Conservation (phyloP, 2,888 invertebrate genomes). For the Lobophora halterata region DNA sequence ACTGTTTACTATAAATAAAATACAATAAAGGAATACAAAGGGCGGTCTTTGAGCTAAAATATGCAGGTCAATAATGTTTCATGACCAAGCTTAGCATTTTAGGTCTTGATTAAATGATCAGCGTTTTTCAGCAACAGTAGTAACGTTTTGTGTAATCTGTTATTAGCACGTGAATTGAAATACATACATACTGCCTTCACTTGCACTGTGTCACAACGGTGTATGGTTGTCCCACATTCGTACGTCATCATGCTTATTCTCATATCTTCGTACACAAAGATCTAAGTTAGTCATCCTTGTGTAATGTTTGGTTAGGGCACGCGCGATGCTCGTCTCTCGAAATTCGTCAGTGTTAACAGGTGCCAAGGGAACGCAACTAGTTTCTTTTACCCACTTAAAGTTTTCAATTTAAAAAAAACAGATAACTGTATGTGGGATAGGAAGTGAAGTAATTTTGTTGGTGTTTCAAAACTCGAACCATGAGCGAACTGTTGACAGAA, state of each 20-base stretch:
- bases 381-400: no score
- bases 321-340: conserved; percentile 33
- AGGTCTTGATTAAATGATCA: no score
- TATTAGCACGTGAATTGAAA: conserved; percentile 3
- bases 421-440: background rate
- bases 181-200: conserved; percentile 37
- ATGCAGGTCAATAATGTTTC: no score
- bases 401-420: background rate
- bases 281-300: conserved; percentile 54
- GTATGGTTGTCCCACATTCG: conserved; percentile 61
- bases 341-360: conserved; percentile 30
- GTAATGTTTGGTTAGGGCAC: conserved; percentile 42
- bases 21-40: no score
- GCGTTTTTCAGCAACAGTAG: background rate
- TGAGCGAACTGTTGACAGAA: conserved; percentile 51
- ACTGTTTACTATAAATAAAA: no score
- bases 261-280: conserved; percentile 57
- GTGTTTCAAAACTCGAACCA: conserved; percentile 34
- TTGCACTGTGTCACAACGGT: conserved; percentile 45
- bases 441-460: conserved; percentile 1
- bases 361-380: conserved; percentile 31
- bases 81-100: no score
- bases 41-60: no score
- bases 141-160: conserved; percentile 9
- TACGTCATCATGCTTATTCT: conserved; percentile 47